phyloP scores from a whole-genome alignment of 2,113 vertebrate species.

The Ovibos moschatus region DNA sequence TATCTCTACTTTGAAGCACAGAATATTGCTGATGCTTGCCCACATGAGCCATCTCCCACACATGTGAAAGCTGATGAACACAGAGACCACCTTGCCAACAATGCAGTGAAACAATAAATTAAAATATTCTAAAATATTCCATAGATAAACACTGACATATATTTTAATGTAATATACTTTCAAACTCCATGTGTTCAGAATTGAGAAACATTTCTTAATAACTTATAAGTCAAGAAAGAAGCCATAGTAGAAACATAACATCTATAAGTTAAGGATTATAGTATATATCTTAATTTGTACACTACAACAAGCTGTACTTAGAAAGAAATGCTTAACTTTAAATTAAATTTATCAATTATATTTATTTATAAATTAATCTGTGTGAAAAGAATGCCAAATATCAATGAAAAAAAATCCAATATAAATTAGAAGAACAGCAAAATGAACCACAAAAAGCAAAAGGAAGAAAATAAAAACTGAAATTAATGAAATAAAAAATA shows the following conservation, averaged over 20 bases:
- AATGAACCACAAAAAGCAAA: not conserved
- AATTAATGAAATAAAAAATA: not conserved
- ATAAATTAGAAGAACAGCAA: not conserved
- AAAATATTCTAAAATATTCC: not conserved
- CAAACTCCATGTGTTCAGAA: not conserved
- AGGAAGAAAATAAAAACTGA: constrained; percentile 6
- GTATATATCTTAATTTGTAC: not conserved
- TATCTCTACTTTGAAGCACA: not conserved
- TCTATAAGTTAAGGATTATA: not conserved
- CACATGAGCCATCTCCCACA: not conserved
- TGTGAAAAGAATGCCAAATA: not conserved
- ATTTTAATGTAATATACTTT: not conserved
- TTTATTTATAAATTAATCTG: not conserved
- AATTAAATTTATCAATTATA: not conserved
- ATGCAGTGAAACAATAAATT: not conserved
- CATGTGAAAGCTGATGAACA: not conserved
- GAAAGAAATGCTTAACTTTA: not conserved
- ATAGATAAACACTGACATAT: not conserved
- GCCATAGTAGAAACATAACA: not conserved
- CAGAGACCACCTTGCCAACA: not conserved
- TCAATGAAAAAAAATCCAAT: not conserved
- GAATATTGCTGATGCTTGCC: not conserved
- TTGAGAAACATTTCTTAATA: constrained; percentile 22
- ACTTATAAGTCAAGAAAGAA: not conserved
- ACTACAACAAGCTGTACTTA: not conserved